Evolutionary conservation across 1,140 invertebrate species (phyloP), one percentile per base, ranked within the genome.

Genomic region (Zaprionus inermis): DNA sequence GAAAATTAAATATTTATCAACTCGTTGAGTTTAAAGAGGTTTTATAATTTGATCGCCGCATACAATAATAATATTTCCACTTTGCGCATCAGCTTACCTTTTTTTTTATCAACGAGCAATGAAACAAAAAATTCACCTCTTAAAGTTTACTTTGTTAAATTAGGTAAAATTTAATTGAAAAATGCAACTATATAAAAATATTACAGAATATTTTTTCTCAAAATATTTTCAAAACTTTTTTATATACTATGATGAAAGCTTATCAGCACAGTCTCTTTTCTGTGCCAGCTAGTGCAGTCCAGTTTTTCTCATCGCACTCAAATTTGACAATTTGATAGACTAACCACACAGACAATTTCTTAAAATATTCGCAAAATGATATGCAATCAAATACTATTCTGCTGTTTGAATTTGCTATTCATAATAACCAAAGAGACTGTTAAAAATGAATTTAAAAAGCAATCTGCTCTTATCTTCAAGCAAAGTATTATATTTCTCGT

Each of bases 1-100:
- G 52, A 5, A 36, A 34, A 52, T 30, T 38, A 5, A 32, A 61
- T 51, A 24, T 44, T 64, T 51, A 63, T 51, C 6, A 49, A 51
- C 18, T 49, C 18, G 44, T 44, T 44, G 38, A 20, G 44, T 49
- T 49, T 49, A 22, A 49, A 49, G 44, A 49, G 44, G 44, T 20
- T 18, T 24, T 28, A 28, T 28, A 4, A 3, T 49, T 11, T 22
- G 20, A 22, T 49, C 1, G 18, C 2, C 14, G 5, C 14, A 38
- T 18, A 18, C 16, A 9, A 12, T 22, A 16, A 22, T 49, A 22
- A 49, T 49, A 22, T 11, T 49, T 49, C 5, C 18, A 22, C n/a
- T 30, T 18, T 46, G 3, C 12, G 24, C 16, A 49, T 60, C 30
- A 60, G 56, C 24, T 68, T 46, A 18, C 36, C 30, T 59, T 22